Base-by-base conservation (phyloP, 2,888 invertebrate species). In the Ectropis crepuscularia region DNA sequence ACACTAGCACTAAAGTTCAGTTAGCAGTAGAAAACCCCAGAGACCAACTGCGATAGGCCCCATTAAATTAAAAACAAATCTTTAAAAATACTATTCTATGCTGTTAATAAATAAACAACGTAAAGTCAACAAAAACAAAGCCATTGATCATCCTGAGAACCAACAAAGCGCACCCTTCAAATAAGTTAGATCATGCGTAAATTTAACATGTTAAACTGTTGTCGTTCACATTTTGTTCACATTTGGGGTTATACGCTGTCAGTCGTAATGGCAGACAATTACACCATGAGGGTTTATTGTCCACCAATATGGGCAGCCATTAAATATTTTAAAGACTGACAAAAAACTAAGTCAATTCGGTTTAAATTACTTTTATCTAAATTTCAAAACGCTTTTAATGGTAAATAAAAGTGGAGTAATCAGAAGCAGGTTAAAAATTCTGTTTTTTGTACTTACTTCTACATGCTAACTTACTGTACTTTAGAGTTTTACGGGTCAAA, bases 161-260 rank as follows among this genome's bases (percentile, higher is more conserved):
- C 47, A 57, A 68, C 60, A 62, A 63, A 39, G 63, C 41, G 50
- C 66, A 66, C 72, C 70, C 72, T 61, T 65, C 53, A 60, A 53
- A 68, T 80, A 74, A 75, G 83, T 81, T 87, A 81, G 90, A 88
- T 89, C 83, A 85, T 74, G 86, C 87, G 84, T 86, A 81, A 86
- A 88, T 70, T 69, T 72, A 78, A 80, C 83, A 84, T 67, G 80
- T 85, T 79, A 83, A 83, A 81, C 77, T 77, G 79, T 76, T 81
- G 79, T 80, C 76, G 78, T 69, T 72, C 70, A 74, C 76, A 80
- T 78, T 82, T 78, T 74, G 75, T 77, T 75, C 74, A 76, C 78
- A 78, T 80, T 81, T 74, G 76, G 74, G 74, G 78, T 77, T 79
- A 83, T 84, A 84, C 76, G 79, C 74, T 80, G 82, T 81, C 80